Evolutionary conservation across 2,113 vertebrate species (phyloP).

Genomic region (Oryzias woworae): DNA sequence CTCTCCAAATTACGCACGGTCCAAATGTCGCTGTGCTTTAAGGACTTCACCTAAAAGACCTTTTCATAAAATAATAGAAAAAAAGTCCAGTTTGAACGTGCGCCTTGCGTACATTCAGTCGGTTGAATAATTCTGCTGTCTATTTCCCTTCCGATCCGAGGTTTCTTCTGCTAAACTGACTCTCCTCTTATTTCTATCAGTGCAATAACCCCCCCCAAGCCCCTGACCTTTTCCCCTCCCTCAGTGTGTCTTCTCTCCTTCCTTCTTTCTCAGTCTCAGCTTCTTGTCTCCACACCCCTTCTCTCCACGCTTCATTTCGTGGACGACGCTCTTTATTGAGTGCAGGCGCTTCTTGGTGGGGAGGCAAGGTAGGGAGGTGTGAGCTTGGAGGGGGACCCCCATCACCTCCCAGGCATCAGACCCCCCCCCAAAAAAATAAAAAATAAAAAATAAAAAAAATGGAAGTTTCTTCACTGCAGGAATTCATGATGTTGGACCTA

Average conservation of each 20-base stretch:
- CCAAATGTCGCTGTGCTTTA: conserved; percentile 33
- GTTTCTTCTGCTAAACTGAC: conserved; percentile 58
- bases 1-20: conserved; percentile 69
- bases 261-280: conserved; percentile 51
- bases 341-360: conserved; percentile 64
- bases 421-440: conserved; percentile 18
- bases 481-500: no score
- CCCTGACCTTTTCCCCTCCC: conserved; percentile 69
- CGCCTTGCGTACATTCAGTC: no score
- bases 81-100: conserved; percentile 16
- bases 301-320: conserved; percentile 60
- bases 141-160: conserved; percentile 54
- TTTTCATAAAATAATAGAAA: conserved; percentile 1
- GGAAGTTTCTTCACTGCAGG: no score
- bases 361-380: conserved; percentile 24
- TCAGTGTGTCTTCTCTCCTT: conserved; percentile 62
- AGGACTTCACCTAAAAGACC: conserved; percentile 9
- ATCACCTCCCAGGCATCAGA: background rate
- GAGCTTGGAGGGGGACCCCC: no score
- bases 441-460: no score
- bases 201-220: conserved; percentile 56
- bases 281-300: conserved; percentile 66
- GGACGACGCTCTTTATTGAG: conserved; percentile 73
- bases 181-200: conserved; percentile 66
- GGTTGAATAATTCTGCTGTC: conserved; percentile 12